Percentiles rank a stretch among this genome's conserved stretches.
Conservation (phyloP, 2,113 vertebrate species). For the Xenopus tropicalis region UCB_Xtro_10.0 CM004445.2:7406001-7406500, state of each 20-base stretch:
- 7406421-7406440: too few species aligned
- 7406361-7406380: background rate
- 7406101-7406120: slow-evolving; percentile 40
- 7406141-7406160: slow-evolving; percentile 85
- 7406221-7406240: slow-evolving; percentile 38
- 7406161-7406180: slow-evolving; percentile 93
- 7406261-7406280: background rate
- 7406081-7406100: background rate
- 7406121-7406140: slow-evolving; percentile 97
- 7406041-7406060: background rate
- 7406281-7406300: background rate
- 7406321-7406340: too few species aligned
- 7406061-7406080: background rate
- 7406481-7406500: too few species aligned
- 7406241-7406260: background rate
- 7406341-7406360: too few species aligned
- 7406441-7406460: too few species aligned
- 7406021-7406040: background rate
- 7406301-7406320: background rate
- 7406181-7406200: slow-evolving; percentile 91
- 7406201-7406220: slow-evolving; percentile 94
- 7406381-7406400: background rate
- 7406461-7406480: too few species aligned
- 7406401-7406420: too few species aligned
- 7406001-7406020: background rate